phyloP scores from a whole-genome alignment of 2,113 vertebrate species.

The Spea bombifrons region DNA sequence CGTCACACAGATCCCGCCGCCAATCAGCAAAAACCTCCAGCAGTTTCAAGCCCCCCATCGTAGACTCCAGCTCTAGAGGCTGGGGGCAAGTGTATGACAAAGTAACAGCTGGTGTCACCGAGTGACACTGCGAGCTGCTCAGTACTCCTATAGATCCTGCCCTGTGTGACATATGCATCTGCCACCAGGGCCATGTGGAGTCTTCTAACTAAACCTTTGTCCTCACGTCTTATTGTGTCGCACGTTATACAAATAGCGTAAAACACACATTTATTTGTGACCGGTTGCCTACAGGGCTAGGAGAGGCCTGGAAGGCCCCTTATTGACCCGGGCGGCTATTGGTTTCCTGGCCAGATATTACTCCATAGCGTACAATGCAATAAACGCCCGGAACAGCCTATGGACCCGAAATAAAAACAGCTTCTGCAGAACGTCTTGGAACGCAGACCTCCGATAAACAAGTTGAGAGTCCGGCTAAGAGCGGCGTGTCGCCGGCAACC shows the following conservation, averaged over 20 bases:
- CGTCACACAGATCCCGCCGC: constrained; percentile 23
- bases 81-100: constrained; percentile 27
- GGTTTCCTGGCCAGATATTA: neutral
- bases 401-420: too few relatives aligned
- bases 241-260: neutral
- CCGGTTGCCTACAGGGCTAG: neutral
- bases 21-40: neutral
- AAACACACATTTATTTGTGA: neutral
- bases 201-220: neutral
- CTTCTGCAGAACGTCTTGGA: too few relatives aligned
- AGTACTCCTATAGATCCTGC: neutral
- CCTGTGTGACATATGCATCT: neutral
- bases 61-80: constrained; percentile 10
- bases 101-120: constrained; percentile 43
- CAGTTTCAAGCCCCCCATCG: constrained; percentile 42
- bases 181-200: neutral
- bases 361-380: too few relatives aligned
- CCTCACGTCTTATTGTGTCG: neutral
- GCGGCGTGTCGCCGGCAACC: neutral
- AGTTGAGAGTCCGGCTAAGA: too few relatives aligned
- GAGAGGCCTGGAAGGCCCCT: neutral
- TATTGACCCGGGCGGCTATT: neutral
- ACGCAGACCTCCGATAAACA: too few relatives aligned
- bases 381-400: too few relatives aligned
- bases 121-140: constrained; percentile 6